Evolutionary conservation across 64 coral and sea anemone genomes (phyloP).

Genomic region (Stichodactyla helianthus): DNA sequence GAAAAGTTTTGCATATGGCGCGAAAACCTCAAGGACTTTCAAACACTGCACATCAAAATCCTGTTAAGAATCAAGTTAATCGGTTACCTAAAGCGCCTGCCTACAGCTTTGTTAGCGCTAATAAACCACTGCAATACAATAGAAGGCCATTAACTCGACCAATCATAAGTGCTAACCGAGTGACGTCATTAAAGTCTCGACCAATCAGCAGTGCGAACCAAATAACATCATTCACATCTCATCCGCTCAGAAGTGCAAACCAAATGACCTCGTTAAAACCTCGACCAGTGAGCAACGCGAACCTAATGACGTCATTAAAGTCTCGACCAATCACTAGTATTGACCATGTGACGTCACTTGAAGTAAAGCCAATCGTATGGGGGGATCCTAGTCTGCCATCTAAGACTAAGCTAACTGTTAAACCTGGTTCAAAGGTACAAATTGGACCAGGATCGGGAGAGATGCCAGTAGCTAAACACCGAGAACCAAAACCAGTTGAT

Average conservation of each 20-base stretch:
- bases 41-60: not conserved
- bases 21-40: not conserved
- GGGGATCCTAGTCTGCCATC: not conserved
- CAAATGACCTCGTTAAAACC: no score
- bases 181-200: not conserved
- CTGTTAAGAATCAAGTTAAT: not conserved
- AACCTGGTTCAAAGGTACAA: not conserved
- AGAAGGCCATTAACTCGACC: not conserved
- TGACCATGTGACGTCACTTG: not conserved
- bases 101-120: not conserved
- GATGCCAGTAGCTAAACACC: not conserved
- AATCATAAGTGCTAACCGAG: not conserved
- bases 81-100: not conserved
- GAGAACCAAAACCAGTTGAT: conserved; percentile 17
- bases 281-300: not conserved
- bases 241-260: no score
- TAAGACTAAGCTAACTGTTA: not conserved
- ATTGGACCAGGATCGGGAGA: conserved; percentile 14
- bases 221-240: not conserved
- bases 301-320: not conserved
- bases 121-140: not conserved
- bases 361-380: not conserved
- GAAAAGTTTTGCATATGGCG: not conserved
- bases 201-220: not conserved
- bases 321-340: not conserved